Percentiles rank a stretch among this genome's conserved stretches.
Conservation (phyloP, 2,888 invertebrate genomes). For the Podotricha telesiphe region DNA sequence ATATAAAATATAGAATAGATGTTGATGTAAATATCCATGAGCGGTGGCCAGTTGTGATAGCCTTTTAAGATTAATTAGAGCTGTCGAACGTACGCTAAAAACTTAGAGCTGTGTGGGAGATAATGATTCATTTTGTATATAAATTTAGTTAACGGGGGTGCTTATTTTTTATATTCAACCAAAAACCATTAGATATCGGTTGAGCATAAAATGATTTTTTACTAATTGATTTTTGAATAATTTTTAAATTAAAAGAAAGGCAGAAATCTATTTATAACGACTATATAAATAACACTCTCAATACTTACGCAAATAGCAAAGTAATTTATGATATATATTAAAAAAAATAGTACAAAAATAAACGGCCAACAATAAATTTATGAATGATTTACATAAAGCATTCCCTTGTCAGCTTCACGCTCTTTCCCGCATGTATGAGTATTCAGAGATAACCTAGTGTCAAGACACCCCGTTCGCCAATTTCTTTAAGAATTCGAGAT, state of each 20-base stretch:
- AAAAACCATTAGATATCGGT: no score
- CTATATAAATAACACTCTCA: neutral
- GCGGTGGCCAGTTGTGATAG: neutral
- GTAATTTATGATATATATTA: neutral
- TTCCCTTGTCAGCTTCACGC: no score
- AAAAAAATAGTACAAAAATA: no score
- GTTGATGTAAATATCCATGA: neutral
- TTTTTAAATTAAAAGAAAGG: neutral
- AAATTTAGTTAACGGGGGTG: neutral
- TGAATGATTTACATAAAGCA: no score
- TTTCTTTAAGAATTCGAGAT: no score
- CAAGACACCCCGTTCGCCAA: no score
- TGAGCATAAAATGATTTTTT: no score
- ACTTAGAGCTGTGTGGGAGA: neutral
- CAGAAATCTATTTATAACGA: neutral
- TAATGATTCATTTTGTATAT: neutral
- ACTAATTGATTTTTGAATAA: neutral
- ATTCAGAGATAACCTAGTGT: no score
- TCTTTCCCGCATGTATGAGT: no score
- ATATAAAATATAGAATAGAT: neutral
- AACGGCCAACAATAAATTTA: no score
- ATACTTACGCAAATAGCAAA: neutral
- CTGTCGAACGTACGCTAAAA: neutral
- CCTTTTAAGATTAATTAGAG: slow-evolving; percentile 1
- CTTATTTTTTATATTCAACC: neutral